phyloP scores from a whole-genome alignment of 2,888 invertebrate genomes.

The Lamproptera curius region DNA sequence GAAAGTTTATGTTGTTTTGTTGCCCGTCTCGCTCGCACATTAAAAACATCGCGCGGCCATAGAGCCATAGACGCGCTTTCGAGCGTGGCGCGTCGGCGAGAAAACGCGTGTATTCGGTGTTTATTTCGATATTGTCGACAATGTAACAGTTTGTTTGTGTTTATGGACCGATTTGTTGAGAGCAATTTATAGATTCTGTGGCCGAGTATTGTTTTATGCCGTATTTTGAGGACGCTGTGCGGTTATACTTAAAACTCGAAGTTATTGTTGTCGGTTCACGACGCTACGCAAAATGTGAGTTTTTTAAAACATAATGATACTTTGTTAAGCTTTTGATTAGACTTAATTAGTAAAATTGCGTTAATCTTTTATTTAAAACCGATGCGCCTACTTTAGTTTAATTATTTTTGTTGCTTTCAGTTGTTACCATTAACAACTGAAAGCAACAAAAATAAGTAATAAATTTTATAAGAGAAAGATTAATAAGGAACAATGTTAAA shows the following conservation, averaged over 20 bases:
- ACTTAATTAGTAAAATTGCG: too few species aligned
- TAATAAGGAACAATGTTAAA: too few species aligned
- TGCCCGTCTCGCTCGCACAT: constrained; percentile 55
- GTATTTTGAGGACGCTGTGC: constrained; percentile 4
- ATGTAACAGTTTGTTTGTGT: constrained; percentile 53
- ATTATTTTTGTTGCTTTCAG: too few species aligned
- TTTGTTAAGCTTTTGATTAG: too few species aligned
- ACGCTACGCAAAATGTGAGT: constrained; percentile 22
- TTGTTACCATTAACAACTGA: too few species aligned
- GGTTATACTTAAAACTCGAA: neutral
- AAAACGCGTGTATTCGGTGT: constrained; percentile 35
- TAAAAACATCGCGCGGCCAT: constrained; percentile 60
- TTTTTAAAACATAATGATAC: too few species aligned
- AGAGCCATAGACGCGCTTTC: constrained; percentile 39
- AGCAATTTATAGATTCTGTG: constrained; percentile 23
- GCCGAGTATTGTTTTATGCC: constrained; percentile 11
- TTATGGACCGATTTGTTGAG: constrained; percentile 37
- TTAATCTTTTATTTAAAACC: too few species aligned
- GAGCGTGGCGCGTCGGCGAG: constrained; percentile 34
- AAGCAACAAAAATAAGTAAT: too few species aligned
- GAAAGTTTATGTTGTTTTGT: constrained; percentile 65
- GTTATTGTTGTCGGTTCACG: constrained; percentile 10
- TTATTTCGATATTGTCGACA: constrained; percentile 44
- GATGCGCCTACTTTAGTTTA: too few species aligned
- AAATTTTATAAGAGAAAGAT: too few species aligned